Evolutionary conservation across 2,797 vertebrate genomes (phyloP), one percentile per base, ranked within the genome.

Genomic region (Fringilla coelebs): DNA sequence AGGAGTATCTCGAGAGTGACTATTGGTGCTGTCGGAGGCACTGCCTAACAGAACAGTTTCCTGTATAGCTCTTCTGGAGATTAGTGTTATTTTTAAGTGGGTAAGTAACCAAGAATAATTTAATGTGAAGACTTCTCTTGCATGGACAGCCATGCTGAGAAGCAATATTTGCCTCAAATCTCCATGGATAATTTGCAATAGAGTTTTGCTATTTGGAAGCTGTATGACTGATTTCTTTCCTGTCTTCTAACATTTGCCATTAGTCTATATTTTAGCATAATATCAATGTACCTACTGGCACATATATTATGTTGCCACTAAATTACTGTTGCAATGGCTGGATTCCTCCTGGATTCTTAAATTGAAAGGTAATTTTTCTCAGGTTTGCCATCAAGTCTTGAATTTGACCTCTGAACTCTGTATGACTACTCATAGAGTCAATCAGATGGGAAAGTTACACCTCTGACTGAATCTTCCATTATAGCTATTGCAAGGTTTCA

Each of bases 331-430:
- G 22, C 15, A 83, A 28, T 51, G 71, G 20, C 60, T 87, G 45
- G 28, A 68, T 91, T 90, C 68, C 72, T 95, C 52, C 61, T 48
- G 62, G 54, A 78, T n/a, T 78, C 73, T 79, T 88, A 82, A 85
- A 74, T 21, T 34, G 54, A 87, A 89, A 72, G 43, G 81, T 57
- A 72, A 45, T 92, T 89, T 92, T 92, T 85, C 85, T 94, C 72
- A 72, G 57, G 46, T 74, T 88, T 85, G 52, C 78, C 48, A 58
- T 89, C 34, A 94, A 75, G 36, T 81, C 85, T 88, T 80, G 28
- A 68, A 62, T 92, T 84, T 93, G 87, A 93, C 85, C 85, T 94
- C 73, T 94, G 92, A 91, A 82, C 34, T 90, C 63, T 63, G 11
- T 32, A 24, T 36, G 52, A 36, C 86, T 81, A 65, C 61, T 85